These are phyloP conservation scores for Himantopus leucocephalus DNA, from an alignment of 2,113 vertebrate genomes.

Conservation along the genomic window DNA sequence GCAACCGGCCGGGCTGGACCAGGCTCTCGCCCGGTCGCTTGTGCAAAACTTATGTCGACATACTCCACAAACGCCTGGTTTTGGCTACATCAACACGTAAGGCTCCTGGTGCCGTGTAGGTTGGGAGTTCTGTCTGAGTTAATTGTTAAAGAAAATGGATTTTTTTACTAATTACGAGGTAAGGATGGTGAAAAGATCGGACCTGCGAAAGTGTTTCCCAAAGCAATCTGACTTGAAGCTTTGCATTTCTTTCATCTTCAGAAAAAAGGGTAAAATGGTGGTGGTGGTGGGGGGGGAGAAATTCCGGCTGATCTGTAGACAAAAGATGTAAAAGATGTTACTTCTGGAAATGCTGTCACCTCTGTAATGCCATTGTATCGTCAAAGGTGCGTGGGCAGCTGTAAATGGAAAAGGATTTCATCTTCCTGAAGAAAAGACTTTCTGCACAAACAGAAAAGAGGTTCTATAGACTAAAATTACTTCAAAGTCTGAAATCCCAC, in stretches of 20 bases:
- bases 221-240: neutral
- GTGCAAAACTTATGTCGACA: rapidly evolving
- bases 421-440: neutral
- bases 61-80: rapidly evolving
- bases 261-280: rapidly evolving
- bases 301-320: neutral
- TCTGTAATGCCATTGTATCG: neutral
- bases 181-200: neutral
- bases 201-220: neutral
- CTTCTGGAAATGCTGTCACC: neutral
- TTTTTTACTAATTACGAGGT: neutral
- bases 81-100: rapidly evolving
- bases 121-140: neutral
- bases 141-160: neutral
- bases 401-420: neutral
- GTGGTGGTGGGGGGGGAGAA: neutral
- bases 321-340: neutral
- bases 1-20: neutral
- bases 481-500: neutral
- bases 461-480: neutral
- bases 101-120: neutral
- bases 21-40: neutral
- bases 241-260: neutral
- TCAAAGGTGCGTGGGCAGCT: neutral
- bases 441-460: neutral